Evolutionary conservation across 2,888 invertebrate species (phyloP).

Genomic region (Seira sanloemensis): DNA sequence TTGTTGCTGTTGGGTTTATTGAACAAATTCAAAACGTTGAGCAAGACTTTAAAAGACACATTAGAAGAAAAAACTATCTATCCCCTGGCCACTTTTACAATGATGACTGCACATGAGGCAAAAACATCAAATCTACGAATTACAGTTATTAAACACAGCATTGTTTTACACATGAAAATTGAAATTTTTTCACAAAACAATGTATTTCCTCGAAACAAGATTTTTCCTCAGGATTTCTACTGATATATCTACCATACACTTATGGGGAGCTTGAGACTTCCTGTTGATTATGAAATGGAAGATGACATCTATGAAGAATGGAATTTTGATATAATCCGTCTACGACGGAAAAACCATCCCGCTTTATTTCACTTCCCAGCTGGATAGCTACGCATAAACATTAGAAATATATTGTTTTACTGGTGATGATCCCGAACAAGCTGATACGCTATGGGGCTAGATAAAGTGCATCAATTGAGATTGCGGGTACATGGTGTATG

Average conservation of each 20-base stretch:
- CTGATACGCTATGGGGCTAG: too few relatives aligned
- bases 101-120: background rate
- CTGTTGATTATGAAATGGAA: too few relatives aligned
- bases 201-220: background rate
- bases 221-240: background rate
- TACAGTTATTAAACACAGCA: slow-evolving; percentile 1
- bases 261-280: background rate
- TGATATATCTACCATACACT: background rate
- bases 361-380: too few relatives aligned
- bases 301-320: too few relatives aligned
- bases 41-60: background rate
- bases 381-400: too few relatives aligned
- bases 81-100: background rate
- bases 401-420: too few relatives aligned
- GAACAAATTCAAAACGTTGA: background rate
- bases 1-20: too few relatives aligned
- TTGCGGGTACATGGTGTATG: too few relatives aligned
- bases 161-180: background rate
- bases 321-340: too few relatives aligned
- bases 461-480: too few relatives aligned
- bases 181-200: slow-evolving; percentile 4
- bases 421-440: too few relatives aligned
- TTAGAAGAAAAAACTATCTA: background rate
- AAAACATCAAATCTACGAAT: background rate
- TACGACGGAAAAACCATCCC: too few relatives aligned